Conservation (phyloP, 2,888 invertebrate genomes). For the Unio delphinus region DNA sequence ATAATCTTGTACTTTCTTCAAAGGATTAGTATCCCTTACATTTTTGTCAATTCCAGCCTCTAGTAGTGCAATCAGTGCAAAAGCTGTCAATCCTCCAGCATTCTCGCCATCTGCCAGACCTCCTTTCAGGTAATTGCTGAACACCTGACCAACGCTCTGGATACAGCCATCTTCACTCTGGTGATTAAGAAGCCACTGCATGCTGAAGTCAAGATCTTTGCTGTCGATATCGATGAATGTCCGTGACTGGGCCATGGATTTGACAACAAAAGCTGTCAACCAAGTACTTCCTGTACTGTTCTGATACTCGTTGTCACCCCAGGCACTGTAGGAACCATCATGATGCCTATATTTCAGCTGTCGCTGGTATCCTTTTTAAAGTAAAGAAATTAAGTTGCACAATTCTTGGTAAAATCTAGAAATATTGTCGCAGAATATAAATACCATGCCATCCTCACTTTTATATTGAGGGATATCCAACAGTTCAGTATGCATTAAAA, state of each 20-base stretch:
- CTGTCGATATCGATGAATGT: slow-evolving; percentile 75
- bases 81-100: slow-evolving; percentile 61
- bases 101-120: slow-evolving; percentile 48
- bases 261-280: slow-evolving; percentile 84
- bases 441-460: too few species aligned
- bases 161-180: slow-evolving; percentile 87
- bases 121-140: slow-evolving; percentile 64
- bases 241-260: slow-evolving; percentile 79
- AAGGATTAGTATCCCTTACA: slow-evolving; percentile 25
- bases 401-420: too few species aligned
- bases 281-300: slow-evolving; percentile 62
- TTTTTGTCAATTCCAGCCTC: slow-evolving; percentile 43
- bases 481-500: too few species aligned
- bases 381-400: too few species aligned
- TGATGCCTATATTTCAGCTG: slow-evolving; percentile 85
- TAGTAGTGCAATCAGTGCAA: slow-evolving; percentile 61
- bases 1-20: too few species aligned
- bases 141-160: slow-evolving; percentile 74
- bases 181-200: slow-evolving; percentile 67
- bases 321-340: slow-evolving; percentile 69
- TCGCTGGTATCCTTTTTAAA: slow-evolving; percentile 83
- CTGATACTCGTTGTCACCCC: slow-evolving; percentile 51
- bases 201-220: slow-evolving; percentile 63
- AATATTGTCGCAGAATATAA: too few species aligned
- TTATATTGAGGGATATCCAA: too few species aligned